A percentile compares a stretch with the other conserved stretches of the same genome.
phyloP scores from a whole-genome alignment of 1,140 invertebrate species.

The Leptopilina boulardi region DNA sequence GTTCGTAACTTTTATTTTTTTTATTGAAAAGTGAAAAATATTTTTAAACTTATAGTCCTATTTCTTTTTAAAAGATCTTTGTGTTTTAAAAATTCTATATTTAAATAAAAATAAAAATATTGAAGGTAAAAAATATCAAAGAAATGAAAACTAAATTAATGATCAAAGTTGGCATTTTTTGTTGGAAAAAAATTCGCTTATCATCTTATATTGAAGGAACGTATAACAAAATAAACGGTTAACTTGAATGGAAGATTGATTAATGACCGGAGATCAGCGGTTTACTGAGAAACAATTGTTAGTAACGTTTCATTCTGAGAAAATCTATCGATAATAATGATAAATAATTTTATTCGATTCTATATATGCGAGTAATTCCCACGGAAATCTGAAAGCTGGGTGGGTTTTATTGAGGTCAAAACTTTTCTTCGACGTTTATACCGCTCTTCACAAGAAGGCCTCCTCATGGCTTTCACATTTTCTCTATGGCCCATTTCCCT shows the following conservation, averaged over 20 bases:
- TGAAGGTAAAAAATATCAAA: no score
- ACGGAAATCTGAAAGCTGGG: constrained; percentile 22
- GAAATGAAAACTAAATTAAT: background rate
- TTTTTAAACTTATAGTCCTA: no score
- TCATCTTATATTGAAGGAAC: background rate
- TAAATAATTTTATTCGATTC: constrained; percentile 3
- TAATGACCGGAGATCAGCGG: constrained; percentile 13
- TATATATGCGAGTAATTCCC: background rate
- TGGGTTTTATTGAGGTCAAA: constrained; percentile 19
- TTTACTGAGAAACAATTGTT: constrained; percentile 19
- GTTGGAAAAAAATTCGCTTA: background rate
- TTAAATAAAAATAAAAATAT: no score
- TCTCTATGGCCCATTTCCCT: constrained; percentile 26
- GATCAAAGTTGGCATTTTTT: background rate
- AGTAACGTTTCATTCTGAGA: background rate
- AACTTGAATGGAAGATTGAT: background rate
- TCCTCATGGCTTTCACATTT: constrained; percentile 9
- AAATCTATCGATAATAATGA: constrained; percentile 28
- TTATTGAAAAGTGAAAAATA: no score
- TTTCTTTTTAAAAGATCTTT: no score
- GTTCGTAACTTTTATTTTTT: no score
- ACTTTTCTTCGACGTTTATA: constrained; percentile 19
- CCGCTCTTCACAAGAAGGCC: background rate
- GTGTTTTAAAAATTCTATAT: no score
- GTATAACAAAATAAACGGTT: background rate